Evolutionary conservation across 2,113 vertebrate genomes (phyloP).

Genomic region (Sialia sialis): DNA sequence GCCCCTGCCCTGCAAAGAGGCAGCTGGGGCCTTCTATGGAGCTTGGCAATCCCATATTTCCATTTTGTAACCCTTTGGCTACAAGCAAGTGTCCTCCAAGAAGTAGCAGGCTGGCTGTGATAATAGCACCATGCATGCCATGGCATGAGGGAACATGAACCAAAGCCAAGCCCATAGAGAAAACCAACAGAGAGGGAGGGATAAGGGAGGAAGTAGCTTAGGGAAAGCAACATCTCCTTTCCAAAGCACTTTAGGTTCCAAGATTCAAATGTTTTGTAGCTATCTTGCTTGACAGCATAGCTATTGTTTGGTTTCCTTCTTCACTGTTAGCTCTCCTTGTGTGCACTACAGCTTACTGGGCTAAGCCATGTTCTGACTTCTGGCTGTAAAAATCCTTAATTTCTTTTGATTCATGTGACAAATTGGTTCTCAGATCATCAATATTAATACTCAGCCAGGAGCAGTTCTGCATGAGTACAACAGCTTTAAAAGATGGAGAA

Average conservation of each 20-base stretch:
- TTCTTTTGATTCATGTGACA: conserved; percentile 26
- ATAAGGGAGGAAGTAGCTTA: background rate
- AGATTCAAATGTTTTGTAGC: background rate
- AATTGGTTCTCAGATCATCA: background rate
- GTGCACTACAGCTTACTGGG: background rate
- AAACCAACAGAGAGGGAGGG: background rate
- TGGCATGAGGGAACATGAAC: background rate
- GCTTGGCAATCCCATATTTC: background rate
- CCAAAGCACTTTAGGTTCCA: background rate
- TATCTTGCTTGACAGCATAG: background rate
- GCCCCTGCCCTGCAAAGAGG: background rate
- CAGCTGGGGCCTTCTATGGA: background rate
- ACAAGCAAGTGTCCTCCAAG: background rate
- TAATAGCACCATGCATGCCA: background rate
- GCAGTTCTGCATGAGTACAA: background rate
- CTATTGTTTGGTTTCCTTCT: background rate
- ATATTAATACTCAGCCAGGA: conserved; percentile 11
- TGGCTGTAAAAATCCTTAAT: background rate
- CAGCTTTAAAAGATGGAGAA: background rate
- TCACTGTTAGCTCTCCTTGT: background rate
- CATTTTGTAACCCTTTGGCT: background rate
- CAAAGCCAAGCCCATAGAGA: background rate
- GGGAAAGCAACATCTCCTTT: background rate
- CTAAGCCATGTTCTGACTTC: background rate
- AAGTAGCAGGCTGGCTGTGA: background rate